These are phyloP conservation scores for Parasteatoda lunata DNA, from an alignment of 2,888 invertebrate genomes.

Conservation along the genomic window DNA sequence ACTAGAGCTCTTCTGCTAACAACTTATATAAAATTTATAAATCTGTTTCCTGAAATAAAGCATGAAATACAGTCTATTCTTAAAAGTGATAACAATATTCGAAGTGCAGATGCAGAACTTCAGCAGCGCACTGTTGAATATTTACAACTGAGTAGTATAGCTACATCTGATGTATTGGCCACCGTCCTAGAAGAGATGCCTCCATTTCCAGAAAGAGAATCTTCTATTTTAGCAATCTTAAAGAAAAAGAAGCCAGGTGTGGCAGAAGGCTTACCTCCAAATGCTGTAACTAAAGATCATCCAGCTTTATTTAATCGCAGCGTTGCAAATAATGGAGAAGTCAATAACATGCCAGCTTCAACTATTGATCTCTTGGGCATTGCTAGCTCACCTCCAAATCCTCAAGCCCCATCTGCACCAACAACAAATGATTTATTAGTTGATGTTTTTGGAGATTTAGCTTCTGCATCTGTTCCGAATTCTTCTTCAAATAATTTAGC, in stretches of 20 bases:
- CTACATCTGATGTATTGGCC: slow-evolving; percentile 96
- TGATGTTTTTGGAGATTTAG: slow-evolving; percentile 92
- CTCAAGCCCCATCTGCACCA: slow-evolving; percentile 77
- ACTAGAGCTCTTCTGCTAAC: slow-evolving; percentile 96
- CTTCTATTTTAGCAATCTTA: slow-evolving; percentile 95
- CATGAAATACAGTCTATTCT: slow-evolving; percentile 89
- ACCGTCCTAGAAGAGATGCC: slow-evolving; percentile 99
- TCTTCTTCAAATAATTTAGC: slow-evolving; percentile 39
- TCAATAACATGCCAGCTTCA: slow-evolving; percentile 75
- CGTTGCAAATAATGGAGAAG: slow-evolving; percentile 48
- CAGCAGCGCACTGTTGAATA: slow-evolving; percentile 99
- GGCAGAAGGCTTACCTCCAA: slow-evolving; percentile 71
- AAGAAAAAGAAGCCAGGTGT: slow-evolving; percentile 96
- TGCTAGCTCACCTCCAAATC: slow-evolving; percentile 69
- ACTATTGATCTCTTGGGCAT: slow-evolving; percentile 69
- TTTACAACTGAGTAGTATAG: slow-evolving; percentile 94
- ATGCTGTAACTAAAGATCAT: slow-evolving; percentile 68
- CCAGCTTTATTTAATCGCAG: slow-evolving; percentile 55
- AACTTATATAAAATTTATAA: slow-evolving; percentile 99
- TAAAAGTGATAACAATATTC: slow-evolving; percentile 88
- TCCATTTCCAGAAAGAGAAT: slow-evolving; percentile 98
- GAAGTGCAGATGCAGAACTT: slow-evolving; percentile 97
- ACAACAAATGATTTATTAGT: slow-evolving; percentile 86
- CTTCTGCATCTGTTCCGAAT: too few species aligned
- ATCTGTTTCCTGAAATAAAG: slow-evolving; percentile 99